These are phyloP conservation scores for Sakesphorus luctuosus DNA, from an alignment of 2,113 vertebrate genomes.

Conservation along the genomic window DNA sequence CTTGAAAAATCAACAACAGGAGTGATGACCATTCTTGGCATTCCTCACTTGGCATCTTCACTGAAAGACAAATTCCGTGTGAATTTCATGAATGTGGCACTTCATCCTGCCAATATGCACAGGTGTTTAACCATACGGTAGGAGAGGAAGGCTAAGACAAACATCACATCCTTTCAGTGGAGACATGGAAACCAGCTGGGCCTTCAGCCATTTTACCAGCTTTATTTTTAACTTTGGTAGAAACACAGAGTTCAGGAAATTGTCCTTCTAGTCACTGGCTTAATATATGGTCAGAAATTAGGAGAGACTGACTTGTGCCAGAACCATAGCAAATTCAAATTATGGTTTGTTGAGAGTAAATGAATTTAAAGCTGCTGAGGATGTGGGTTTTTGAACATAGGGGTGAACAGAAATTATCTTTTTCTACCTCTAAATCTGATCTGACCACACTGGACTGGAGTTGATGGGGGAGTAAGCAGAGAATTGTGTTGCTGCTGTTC, in stretches of 20 bases:
- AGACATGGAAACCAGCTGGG: neutral
- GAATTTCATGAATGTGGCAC: neutral
- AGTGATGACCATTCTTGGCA: neutral
- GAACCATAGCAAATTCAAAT: neutral
- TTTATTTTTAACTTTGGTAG: constrained; percentile 58
- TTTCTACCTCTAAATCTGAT: neutral
- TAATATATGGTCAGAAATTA: neutral
- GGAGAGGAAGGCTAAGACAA: constrained; percentile 19
- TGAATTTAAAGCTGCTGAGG: neutral
- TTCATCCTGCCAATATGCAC: neutral
- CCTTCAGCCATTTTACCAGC: neutral
- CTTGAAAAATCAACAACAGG: neutral
- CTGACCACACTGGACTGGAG: neutral
- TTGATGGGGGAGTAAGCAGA: neutral
- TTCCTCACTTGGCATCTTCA: neutral
- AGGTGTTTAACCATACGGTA: constrained; percentile 8
- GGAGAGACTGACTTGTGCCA: neutral
- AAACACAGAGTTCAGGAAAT: neutral
- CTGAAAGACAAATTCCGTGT: neutral
- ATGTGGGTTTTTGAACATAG: neutral
- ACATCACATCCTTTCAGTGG: constrained; percentile 17
- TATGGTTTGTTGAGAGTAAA: neutral
- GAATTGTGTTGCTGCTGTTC: neutral
- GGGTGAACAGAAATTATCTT: neutral
- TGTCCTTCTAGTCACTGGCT: neutral